Base-by-base conservation (phyloP, 2,888 invertebrate species). In the Pediacus dermestoides region DNA sequence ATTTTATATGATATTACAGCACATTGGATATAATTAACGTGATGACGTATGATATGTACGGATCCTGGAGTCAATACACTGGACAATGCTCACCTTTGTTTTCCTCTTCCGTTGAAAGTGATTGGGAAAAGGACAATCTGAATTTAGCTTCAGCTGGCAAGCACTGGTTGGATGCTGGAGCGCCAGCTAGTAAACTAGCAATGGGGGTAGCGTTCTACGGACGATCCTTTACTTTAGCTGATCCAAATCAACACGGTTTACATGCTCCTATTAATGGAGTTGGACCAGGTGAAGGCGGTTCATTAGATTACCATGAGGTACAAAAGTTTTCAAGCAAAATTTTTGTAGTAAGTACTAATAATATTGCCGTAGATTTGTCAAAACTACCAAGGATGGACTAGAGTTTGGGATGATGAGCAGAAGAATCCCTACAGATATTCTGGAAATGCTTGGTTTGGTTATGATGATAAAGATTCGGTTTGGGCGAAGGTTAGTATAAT, bases 21-120 rank as follows among this genome's bases (percentile, higher is more conserved):
- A 12, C 14, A 13, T 6, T 28, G 13, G 39, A 39, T 27, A 14
- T 44, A 8, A 75, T 86, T 22, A 79, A 80, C 53, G 54, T 88
- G 1, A 86, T 88, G 86, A 64, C 82, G 0, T 88, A 88, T 50
- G 87, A 87, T 57, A 70, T 82, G 54, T 78, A 83, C 51, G 82
- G 85, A 1, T 63, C 77, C 1, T 83, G 82, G 80, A 81, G 85
- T 23, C 18, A 58, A 0, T 66, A 67, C 1, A 78, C 81, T 1
- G 84, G 82, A 1, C 75, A 81, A 36, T 82, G 85, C 55, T 74
- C 85, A 0, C 79, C 82, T 0, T 68, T 87, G 0, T 76, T 74
- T 42, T 61, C 63, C 14, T 70, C 75, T 11, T 69, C 74, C 0
- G 53, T 42, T 12, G 56, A 54, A 18, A 30, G 42, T 22, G 34